Evolutionary conservation across 2,113 vertebrate genomes (phyloP).

Genomic region (Syngnathus typhle): DNA sequence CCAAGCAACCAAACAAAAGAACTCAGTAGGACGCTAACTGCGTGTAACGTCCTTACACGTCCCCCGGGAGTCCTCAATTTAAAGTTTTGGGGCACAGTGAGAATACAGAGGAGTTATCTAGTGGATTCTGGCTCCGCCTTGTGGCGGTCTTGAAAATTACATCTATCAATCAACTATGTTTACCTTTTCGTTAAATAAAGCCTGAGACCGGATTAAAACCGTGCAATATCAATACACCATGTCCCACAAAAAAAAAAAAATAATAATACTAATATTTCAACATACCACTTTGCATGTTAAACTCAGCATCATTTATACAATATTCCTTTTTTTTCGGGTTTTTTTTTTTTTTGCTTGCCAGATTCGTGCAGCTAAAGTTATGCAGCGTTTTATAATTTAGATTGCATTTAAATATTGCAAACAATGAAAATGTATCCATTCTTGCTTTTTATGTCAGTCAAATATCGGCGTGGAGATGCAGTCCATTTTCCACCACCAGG

Average conservation of each 20-base stretch:
- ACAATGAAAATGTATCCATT: not conserved
- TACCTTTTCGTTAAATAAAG: no score
- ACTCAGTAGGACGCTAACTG: slow-evolving; percentile 47
- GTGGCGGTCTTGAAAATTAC: slow-evolving; percentile 12
- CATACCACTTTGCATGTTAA: not conserved
- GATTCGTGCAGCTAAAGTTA: not conserved
- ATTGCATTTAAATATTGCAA: not conserved
- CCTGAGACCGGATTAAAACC: no score
- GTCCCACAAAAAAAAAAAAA: not conserved
- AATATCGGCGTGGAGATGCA: not conserved
- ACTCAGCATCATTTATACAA: not conserved
- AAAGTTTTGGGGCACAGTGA: not conserved
- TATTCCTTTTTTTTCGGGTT: no score
- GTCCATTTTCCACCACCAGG: slow-evolving; percentile 20
- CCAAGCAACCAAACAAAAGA: slow-evolving; percentile 56
- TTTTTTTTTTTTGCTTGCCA: no score
- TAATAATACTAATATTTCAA: not conserved
- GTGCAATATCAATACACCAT: no score
- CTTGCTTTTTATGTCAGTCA: no score
- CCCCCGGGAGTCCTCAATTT: slow-evolving; percentile 7
- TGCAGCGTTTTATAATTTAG: not conserved
- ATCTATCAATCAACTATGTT: not conserved
- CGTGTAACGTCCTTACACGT: slow-evolving; percentile 44
- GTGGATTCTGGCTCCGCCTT: slow-evolving; percentile 48
- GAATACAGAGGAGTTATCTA: slow-evolving; percentile 5